Evolutionary conservation across 2,797 vertebrate genomes (phyloP), one percentile per base, ranked within the genome.

Genomic region (Coregonus ussuriensis): DNA sequence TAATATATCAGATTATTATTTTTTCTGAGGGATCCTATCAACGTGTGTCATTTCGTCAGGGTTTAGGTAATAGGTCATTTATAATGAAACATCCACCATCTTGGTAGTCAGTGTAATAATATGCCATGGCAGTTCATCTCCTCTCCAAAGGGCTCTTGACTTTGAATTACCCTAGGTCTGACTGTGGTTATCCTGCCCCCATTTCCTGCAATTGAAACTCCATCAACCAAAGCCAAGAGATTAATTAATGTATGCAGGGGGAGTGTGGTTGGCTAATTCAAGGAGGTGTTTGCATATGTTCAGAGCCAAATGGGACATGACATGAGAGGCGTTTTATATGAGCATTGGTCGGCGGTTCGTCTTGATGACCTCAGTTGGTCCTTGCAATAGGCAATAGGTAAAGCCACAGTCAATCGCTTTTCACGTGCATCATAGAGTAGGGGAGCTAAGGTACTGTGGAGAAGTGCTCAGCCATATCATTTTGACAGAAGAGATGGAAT

Each of bases 231-330:
- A 51, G 29, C 51, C 21, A 53, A 29, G 71, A 72, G 25, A 72
- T 72, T 51, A 72, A 53, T 72, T 25, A 14, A 53, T 52, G 51
- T 53, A 51, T 53, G 51, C 51, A 72, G 71, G 25, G 21, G 51
- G 25, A 25, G 21, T 25, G 11, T n/a, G 29, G 5, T 53, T 21
- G 71, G 47, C 21, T 53, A 72, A 72, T 72, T 72, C 47, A 29
- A 72, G 51, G 13, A 13, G 71, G 41, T 53, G 71, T 72, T 72
- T 18, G 47, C 71, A 31, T 72, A 72, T 72, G 71, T 72, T 72
- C 14, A 53, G 25, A 21, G 52, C 15, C 71, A 51, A 72, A 72
- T 53, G 51, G 71, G 71, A 25, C 14, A 29, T 72, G 71, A 72
- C 71, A 72, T 29, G 51, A 72, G 14, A 25, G 14, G 52, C 13